Evolutionary conservation across 2,888 invertebrate species (phyloP).

Genomic region (Lobophora halterata): DNA sequence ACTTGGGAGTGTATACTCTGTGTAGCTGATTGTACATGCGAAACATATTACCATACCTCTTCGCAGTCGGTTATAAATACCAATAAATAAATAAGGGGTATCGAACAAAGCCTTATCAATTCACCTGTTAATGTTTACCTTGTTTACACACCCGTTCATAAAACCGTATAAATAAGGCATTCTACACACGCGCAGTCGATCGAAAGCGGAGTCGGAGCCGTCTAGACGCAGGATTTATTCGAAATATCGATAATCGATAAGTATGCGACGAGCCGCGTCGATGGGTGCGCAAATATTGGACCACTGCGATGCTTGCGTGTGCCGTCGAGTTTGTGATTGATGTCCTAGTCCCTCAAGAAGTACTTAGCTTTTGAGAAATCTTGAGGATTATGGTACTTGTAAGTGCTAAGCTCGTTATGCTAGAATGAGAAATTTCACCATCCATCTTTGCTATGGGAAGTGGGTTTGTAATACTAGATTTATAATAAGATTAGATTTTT

Average conservation of each 20-base stretch:
- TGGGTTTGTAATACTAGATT: no score
- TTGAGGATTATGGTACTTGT: no score
- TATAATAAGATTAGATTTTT: no score
- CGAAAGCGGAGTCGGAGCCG: conserved; percentile 44
- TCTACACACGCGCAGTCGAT: conserved; percentile 39
- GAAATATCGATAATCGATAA: conserved; percentile 33
- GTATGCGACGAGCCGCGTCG: conserved; percentile 41
- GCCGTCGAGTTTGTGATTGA: conserved; percentile 25
- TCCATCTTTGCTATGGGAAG: no score
- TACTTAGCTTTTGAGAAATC: no score
- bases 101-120: no score
- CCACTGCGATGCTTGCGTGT: conserved; percentile 42
- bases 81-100: no score
- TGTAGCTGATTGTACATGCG: no score
- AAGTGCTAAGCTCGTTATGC: neutral
- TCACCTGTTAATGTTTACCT: conserved; percentile 8
- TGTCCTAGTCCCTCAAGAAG: conserved; percentile 15
- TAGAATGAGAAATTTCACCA: no score
- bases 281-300: conserved; percentile 51
- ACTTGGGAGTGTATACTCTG: no score
- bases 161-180: conserved; percentile 36
- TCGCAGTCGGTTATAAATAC: no score
- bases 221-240: conserved; percentile 41
- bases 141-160: conserved; percentile 23
- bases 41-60: no score